Base-by-base conservation (phyloP, 2,113 vertebrate species). In the Toxotes jaculatrix region DNA sequence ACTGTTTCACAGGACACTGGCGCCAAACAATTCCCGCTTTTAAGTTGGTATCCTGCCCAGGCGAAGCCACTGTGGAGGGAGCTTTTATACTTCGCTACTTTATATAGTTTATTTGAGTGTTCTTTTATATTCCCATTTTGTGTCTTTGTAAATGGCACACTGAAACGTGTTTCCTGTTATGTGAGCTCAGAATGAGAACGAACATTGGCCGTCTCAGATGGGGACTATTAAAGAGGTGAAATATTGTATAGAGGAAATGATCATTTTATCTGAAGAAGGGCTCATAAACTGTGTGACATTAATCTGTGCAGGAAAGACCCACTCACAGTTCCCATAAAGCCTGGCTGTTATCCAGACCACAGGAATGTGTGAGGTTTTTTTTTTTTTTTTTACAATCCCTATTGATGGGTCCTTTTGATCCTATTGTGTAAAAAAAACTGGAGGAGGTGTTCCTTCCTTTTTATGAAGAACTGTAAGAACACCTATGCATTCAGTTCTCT, bases 281-380 rank as follows among this genome's bases (percentile, higher is more conserved):
- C 79, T 87, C 81, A 87, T 89, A 89, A 90, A 90, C 40, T 62
- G 38, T 13, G 36, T 6, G 53, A 45, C 80, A 87, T 87, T 88
- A 87, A 89, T 87, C 74, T 64, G 31, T 55, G 32, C 43, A 32
- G 74, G 34, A 87, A 82, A 61, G 63, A 87, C 60, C 83, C 66
- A 38, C 63, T 90, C 73, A 74, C 63, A 36, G 77, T 69, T 53
- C 43, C 42, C 32, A 78, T 89, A 79, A 92, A 83, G 73, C 13
- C 72, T 45, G 43, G 72, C 72, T 85, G 62, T 66, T 84, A 56
- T 64, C 51, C 88, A 83, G 80, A 71, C 62, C 60, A 57, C 60
- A 66, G 55, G 74, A 73, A 74, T 72, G 66, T 76, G 38, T 73
- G 62, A 55, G 19, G 49, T 38, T 38, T 38, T 38, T 6, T 32